Conservation (phyloP, 2,888 invertebrate genomes). For the Drosophila algonquin region DNA sequence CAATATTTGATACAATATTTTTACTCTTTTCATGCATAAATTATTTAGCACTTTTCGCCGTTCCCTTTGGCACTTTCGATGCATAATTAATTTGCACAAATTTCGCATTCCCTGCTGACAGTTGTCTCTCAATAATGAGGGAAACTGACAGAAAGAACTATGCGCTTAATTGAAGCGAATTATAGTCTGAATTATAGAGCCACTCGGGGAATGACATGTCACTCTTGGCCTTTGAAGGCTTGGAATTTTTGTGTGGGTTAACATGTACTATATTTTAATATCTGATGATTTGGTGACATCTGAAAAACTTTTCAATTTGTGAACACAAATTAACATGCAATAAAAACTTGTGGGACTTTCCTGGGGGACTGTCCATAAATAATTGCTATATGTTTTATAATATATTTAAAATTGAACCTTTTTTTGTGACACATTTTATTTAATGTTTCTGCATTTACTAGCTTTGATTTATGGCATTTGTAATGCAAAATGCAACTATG, state of each 20-base stretch:
- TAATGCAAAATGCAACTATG: conserved; percentile 19
- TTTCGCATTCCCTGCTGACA: conserved; percentile 31
- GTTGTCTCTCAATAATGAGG: conserved; percentile 34
- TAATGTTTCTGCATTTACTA: conserved; percentile 15
- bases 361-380: conserved; percentile 12
- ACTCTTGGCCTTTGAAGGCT: conserved; percentile 29
- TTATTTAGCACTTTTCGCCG: conserved; percentile 32
- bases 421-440: conserved; percentile 34
- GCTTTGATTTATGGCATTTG: conserved; percentile 29
- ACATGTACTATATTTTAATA: conserved; percentile 6
- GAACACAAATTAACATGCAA: conserved; percentile 37
- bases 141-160: conserved; percentile 36
- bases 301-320: conserved; percentile 40
- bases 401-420: conserved; percentile 9
- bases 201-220: conserved; percentile 10
- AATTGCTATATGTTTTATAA: conserved; percentile 31
- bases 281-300: conserved; percentile 18
- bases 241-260: conserved; percentile 5
- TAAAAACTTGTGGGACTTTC: conserved; percentile 24
- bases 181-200: conserved; percentile 32
- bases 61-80: conserved; percentile 31
- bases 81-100: conserved; percentile 35
- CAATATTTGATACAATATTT: conserved; percentile 16
- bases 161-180: conserved; percentile 41
- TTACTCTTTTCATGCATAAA: conserved; percentile 41